Conservation (phyloP, 2,888 invertebrate genomes). For the Pyrochroa serraticornis region DNA sequence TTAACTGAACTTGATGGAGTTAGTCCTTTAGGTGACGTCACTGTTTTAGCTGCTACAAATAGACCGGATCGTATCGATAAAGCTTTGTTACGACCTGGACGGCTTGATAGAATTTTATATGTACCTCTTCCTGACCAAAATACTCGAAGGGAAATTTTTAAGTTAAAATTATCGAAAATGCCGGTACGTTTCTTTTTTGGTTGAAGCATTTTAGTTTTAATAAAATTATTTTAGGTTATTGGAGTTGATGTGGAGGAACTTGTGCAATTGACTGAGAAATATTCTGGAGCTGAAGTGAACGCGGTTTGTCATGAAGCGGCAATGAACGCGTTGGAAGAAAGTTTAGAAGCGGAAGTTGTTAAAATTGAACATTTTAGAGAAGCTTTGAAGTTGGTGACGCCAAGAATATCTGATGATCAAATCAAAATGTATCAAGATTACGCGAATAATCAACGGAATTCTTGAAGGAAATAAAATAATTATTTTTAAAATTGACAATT, state of each 20-base stretch:
- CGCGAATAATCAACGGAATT: conserved; percentile 44
- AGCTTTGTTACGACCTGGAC: conserved; percentile 88
- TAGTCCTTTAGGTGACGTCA: conserved; percentile 78
- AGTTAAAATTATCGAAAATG: conserved; percentile 77
- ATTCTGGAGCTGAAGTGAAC: conserved; percentile 92
- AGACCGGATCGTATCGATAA: conserved; percentile 94
- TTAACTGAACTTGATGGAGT: conserved; percentile 96
- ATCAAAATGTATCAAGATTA: conserved; percentile 77
- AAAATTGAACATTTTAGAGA: conserved; percentile 72
- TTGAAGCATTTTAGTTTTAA: neutral
- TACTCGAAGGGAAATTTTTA: conserved; percentile 83
- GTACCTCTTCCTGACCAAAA: conserved; percentile 86
- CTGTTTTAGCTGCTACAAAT: conserved; percentile 95
- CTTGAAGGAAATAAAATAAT: neutral
- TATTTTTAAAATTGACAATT: neutral
- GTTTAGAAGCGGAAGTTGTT: conserved; percentile 69
- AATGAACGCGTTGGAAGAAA: conserved; percentile 79
- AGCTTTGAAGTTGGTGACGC: conserved; percentile 74
- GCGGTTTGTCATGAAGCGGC: conserved; percentile 94
- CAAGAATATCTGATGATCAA: conserved; percentile 75
- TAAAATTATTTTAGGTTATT: conserved; percentile 45
- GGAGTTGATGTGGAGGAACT: conserved; percentile 72
- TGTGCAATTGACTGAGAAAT: conserved; percentile 74
- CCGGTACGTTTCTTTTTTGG: conserved; percentile 57
- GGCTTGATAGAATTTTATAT: conserved; percentile 89